phyloP scores from a whole-genome alignment of 2,113 vertebrate species.

The Tenebrosternarchus preto region DNA sequence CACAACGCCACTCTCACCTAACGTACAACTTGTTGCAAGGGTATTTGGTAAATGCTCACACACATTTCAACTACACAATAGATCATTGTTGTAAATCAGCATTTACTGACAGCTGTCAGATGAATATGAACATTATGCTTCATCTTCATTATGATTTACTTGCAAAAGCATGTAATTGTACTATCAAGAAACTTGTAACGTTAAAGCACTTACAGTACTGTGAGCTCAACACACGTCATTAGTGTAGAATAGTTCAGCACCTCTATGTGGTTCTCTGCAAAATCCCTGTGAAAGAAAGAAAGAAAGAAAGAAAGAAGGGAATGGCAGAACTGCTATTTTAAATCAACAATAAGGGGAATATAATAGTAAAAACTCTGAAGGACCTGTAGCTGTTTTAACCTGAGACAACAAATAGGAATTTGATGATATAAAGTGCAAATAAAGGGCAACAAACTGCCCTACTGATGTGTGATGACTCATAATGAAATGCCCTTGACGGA shows the following conservation, averaged over 20 bases:
- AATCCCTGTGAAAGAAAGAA: slow-evolving; percentile 66
- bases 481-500: neutral
- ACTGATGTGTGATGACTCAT: neutral
- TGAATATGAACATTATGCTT: too few relatives aligned
- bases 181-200: too few relatives aligned
- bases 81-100: too few relatives aligned
- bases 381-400: neutral
- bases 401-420: neutral
- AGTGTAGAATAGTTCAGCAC: slow-evolving; percentile 74
- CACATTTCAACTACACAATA: too few relatives aligned
- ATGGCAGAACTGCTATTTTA: neutral
- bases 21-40: too few relatives aligned
- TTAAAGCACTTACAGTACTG: slow-evolving; percentile 76
- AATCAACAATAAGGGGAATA: neutral
- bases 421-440: too few relatives aligned
- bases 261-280: slow-evolving; percentile 77
- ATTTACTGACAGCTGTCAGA: too few relatives aligned
- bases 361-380: neutral
- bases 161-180: too few relatives aligned
- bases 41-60: too few relatives aligned
- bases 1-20: too few relatives aligned
- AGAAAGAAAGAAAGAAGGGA: neutral
- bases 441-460: too few relatives aligned
- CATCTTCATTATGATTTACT: too few relatives aligned
- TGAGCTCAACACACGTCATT: slow-evolving; percentile 70